Percentiles rank a stretch among this genome's conserved stretches.
These are phyloP conservation scores for Pseudomyrmex dendroicus DNA, from an alignment of 1,140 invertebrate genomes.

Conservation along the genomic window DNA sequence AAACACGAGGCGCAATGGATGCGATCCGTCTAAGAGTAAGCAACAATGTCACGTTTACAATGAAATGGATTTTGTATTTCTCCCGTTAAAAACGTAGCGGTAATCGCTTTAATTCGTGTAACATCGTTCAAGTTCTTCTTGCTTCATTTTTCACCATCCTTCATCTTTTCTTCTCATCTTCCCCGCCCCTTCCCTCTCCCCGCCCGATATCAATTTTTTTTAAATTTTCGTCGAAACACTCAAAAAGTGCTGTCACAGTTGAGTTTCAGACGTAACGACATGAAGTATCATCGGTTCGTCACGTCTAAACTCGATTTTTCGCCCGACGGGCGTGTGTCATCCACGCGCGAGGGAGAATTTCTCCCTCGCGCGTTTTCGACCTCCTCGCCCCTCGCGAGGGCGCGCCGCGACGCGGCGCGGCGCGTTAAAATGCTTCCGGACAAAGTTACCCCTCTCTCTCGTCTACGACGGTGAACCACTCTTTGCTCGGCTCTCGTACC, in stretches of 20 bases:
- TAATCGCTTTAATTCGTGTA: too few species aligned
- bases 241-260: background rate
- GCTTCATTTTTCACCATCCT: too few species aligned
- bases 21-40: too few species aligned
- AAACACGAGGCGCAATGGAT: too few species aligned
- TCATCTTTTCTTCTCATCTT: too few species aligned
- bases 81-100: too few species aligned
- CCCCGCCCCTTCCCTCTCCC: background rate
- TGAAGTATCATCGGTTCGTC: background rate
- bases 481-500: conserved; percentile 18
- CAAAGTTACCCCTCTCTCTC: background rate
- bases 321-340: background rate
- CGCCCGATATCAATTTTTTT: background rate
- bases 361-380: background rate
- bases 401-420: background rate
- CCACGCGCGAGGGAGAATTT: conserved; percentile 17
- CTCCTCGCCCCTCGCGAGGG: too few species aligned
- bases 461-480: conserved; percentile 20
- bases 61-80: too few species aligned
- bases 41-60: too few species aligned
- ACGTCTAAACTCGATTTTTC: conserved; percentile 29
- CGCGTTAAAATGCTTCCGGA: background rate
- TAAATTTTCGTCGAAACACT: conserved; percentile 12
- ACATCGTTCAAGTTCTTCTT: too few species aligned
- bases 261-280: background rate